Conservation (phyloP, 2,888 invertebrate species). For the Yponomeuta evonymella region DNA sequence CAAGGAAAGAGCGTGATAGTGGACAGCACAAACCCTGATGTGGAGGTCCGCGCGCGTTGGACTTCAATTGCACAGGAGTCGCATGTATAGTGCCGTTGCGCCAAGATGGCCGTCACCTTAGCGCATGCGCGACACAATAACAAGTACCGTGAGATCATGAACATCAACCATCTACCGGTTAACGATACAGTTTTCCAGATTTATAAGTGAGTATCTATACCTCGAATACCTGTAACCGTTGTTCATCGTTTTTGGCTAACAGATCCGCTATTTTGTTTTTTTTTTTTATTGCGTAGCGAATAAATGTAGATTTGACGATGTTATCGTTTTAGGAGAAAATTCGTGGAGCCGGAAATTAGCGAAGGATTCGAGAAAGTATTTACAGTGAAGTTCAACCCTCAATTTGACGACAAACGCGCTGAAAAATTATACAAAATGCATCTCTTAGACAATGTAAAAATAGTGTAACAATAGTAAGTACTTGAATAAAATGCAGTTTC, state of each 20-base stretch:
- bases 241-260: background rate
- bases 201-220: constrained; percentile 79
- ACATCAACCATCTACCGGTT: constrained; percentile 83
- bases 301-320: too few species aligned
- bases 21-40: constrained; percentile 95
- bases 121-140: constrained; percentile 92
- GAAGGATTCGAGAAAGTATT: constrained; percentile 93
- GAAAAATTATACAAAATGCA: constrained; percentile 88
- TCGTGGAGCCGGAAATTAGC: constrained; percentile 79
- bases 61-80: constrained; percentile 79
- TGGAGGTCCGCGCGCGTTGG: constrained; percentile 84
- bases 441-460: constrained; percentile 80
- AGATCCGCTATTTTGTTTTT: background rate
- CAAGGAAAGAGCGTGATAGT: constrained; percentile 83
- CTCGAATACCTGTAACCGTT: constrained; percentile 7
- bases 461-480: too few species aligned
- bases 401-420: constrained; percentile 80
- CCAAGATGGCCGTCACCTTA: constrained; percentile 82
- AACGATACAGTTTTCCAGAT: constrained; percentile 88
- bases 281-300: too few species aligned
- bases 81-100: constrained; percentile 85
- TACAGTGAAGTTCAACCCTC: constrained; percentile 86
- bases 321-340: constrained; percentile 80
- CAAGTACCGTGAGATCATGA: constrained; percentile 87
- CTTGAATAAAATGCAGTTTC: too few species aligned